Evolutionary conservation across 2,888 invertebrate genomes (phyloP).

Genomic region (Ochlodes sylvanus): DNA sequence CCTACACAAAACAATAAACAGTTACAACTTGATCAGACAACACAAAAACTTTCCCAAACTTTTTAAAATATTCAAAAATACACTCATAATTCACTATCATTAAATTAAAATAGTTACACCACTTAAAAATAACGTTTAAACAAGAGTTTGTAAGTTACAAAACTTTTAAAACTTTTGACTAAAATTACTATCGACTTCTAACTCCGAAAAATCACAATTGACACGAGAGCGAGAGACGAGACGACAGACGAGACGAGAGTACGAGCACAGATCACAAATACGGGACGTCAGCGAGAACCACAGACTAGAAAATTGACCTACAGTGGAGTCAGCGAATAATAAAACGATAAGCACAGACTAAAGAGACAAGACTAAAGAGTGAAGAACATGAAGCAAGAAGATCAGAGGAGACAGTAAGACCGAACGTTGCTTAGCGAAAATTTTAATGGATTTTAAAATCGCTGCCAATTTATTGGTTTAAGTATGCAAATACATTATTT

Average conservation of each 20-base stretch:
- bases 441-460: too few species aligned
- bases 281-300: too few species aligned
- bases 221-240: constrained; percentile 51
- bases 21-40: constrained; percentile 61
- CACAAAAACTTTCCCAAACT: constrained; percentile 51
- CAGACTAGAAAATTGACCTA: constrained; percentile 21
- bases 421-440: too few species aligned
- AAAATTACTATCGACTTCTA: constrained; percentile 62
- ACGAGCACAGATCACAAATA: constrained; percentile 43
- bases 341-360: background rate
- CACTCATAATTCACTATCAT: constrained; percentile 44
- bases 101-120: constrained; percentile 46
- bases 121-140: constrained; percentile 44
- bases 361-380: too few species aligned
- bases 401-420: too few species aligned
- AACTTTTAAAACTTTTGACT: constrained; percentile 66
- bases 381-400: background rate
- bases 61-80: constrained; percentile 40
- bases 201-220: constrained; percentile 61
- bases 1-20: constrained; percentile 81
- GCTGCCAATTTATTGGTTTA: too few species aligned
- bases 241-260: constrained; percentile 48
- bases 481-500: too few species aligned
- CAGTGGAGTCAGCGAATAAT: too few species aligned
- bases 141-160: constrained; percentile 49